Evolutionary conservation across 2,113 vertebrate genomes (phyloP), one percentile per base, ranked within the genome.

Genomic region (Lates calcarifer): DNA sequence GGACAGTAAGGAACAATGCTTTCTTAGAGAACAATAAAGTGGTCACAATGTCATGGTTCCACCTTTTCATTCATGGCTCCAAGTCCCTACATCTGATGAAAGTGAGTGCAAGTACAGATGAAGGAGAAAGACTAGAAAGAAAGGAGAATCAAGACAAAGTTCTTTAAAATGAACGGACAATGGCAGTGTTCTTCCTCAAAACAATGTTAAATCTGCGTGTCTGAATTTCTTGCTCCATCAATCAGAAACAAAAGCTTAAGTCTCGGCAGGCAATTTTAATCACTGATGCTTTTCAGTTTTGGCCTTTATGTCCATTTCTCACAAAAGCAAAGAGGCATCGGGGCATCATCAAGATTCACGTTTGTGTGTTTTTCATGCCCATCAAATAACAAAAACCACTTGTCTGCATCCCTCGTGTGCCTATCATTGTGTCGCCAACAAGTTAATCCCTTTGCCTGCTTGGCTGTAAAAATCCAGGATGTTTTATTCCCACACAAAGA

Each of bases 211-310:
- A 60, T 79, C 63, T 78, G 74, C 39, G 37, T 82, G 61, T 72
- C 83, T 77, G 51, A 79, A 78, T 88, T 82, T 89, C 82, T 29
- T 74, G 84, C 79, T 77, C 74, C 62, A 81, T 90, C 89, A 83
- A 73, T 81, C 79, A 81, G 43, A 87, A 85, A 90, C 86, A 91
- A 89, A 89, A 90, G 70, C 68, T 18, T 13, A 39, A 79, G 74
- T 68, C 70, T 72, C 75, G 58, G 43, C 33, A n/a, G 65, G 85
- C 74, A 61, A 56, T 85, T 77, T 77, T 84, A 67, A 80, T 78
- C 26, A 4, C 35, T 61, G 43, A 80, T 65, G 76, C 63, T 83
- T 87, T 90, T 90, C 84, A 75, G 67, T 89, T 83, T 84, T 77
- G 74, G 62, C 74, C 85, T 83, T 92, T 87, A 77, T 84, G 73